Percentiles rank a stretch among this genome's conserved stretches.
Conservation (phyloP, 1,140 invertebrate genomes). For the Monomorium pharaonis region DNA sequence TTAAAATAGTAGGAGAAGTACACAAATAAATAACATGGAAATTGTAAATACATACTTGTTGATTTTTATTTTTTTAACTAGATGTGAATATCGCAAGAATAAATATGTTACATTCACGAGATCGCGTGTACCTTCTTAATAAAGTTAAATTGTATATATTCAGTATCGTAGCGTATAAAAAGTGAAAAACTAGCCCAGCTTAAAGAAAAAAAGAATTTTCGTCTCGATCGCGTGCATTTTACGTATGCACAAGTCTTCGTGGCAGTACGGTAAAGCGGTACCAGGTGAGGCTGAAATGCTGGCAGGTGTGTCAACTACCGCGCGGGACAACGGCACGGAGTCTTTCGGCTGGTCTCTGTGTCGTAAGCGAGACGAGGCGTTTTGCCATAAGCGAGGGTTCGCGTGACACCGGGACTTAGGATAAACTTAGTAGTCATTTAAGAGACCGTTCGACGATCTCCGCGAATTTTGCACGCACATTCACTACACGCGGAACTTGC, state of each 20-base stretch:
- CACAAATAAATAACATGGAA: not conserved
- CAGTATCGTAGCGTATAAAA: not conserved
- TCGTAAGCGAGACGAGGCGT: constrained; percentile 47
- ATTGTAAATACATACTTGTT: not conserved
- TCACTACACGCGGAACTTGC: constrained; percentile 43
- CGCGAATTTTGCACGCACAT: constrained; percentile 35
- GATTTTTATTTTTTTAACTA: not conserved
- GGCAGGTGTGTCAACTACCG: constrained; percentile 81
- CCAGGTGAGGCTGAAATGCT: constrained; percentile 71
- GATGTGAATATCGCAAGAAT: not conserved
- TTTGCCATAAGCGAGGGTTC: constrained; percentile 61
- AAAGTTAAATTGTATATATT: constrained; percentile 1
- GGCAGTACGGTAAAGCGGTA: constrained; percentile 4
- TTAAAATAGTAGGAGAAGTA: too few relatives aligned
- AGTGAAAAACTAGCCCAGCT: not conserved
- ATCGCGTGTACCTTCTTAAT: not conserved
- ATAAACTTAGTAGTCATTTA: constrained; percentile 77
- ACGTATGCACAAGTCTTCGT: not conserved
- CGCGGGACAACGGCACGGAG: constrained; percentile 66
- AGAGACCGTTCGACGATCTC: constrained; percentile 31
- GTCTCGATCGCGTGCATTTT: not conserved
- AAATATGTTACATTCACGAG: not conserved
- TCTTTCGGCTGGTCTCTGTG: constrained; percentile 65
- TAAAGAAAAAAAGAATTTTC: constrained; percentile 36
- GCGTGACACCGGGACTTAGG: constrained; percentile 71